phyloP scores from a whole-genome alignment of 2,113 vertebrate genomes.

The Camelus bactrianus region DNA sequence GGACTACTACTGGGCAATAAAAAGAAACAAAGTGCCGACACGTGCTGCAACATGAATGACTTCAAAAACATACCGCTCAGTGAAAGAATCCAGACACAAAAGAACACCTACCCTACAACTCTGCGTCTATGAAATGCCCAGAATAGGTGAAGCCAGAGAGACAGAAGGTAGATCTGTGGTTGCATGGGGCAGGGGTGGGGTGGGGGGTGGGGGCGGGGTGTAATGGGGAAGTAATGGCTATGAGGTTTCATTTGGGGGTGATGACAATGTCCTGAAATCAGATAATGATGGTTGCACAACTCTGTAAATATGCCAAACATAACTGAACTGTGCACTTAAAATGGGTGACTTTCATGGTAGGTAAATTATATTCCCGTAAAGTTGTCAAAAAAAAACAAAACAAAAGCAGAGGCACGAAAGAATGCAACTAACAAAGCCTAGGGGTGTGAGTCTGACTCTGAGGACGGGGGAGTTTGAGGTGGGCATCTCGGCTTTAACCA shows the following conservation, averaged over 20 bases:
- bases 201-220: too few relatives aligned
- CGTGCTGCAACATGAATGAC: not conserved
- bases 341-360: not conserved
- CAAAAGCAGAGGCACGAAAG: not conserved
- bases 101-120: not conserved
- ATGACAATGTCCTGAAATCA: not conserved
- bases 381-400: not conserved
- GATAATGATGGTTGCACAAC: not conserved
- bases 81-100: not conserved
- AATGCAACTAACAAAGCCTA: not conserved
- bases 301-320: not conserved
- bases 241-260: not conserved
- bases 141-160: not conserved
- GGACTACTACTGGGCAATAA: not conserved
- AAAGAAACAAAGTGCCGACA: not conserved
- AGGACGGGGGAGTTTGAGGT: not conserved
- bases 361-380: not conserved
- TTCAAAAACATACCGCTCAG: not conserved
- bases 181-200: not conserved
- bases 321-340: not conserved
- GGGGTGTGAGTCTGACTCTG: not conserved
- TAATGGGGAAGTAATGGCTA: too few relatives aligned
- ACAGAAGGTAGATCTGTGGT: not conserved
- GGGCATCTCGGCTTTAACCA: not conserved
- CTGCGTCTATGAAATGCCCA: not conserved